Conservation (phyloP, 2,797 vertebrate genomes). For the Spheniscus humboldti region DNA sequence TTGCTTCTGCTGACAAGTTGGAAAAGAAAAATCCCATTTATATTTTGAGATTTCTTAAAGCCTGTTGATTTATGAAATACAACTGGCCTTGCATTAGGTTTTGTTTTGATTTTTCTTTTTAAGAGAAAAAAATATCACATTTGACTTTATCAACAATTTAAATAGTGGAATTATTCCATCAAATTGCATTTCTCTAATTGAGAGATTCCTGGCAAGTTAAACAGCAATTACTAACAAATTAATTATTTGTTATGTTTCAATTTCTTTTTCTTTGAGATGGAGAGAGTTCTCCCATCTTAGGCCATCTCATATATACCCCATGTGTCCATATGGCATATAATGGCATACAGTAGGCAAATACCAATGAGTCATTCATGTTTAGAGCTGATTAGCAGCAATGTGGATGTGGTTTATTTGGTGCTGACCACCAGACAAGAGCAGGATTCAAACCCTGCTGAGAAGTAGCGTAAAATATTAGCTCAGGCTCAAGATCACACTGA, state of each 20-base stretch:
- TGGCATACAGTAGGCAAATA: neutral
- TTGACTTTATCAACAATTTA: neutral
- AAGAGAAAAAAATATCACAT: neutral
- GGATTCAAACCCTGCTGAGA: neutral
- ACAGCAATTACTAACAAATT: neutral
- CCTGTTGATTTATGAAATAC: slow-evolving; percentile 54
- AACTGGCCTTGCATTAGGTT: slow-evolving; percentile 20
- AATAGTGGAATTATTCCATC: neutral
- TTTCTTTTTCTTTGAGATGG: neutral
- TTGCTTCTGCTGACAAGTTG: slow-evolving; percentile 64
- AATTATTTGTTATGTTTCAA: neutral
- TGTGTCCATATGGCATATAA: neutral
- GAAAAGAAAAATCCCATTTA: slow-evolving; percentile 67
- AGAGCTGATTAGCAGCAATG: neutral
- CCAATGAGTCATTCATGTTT: rapidly evolving
- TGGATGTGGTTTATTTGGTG: neutral
- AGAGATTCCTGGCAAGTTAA: neutral
- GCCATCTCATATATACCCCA: neutral
- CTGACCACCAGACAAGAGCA: neutral
- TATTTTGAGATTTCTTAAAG: slow-evolving; percentile 68
- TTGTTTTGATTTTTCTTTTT: neutral
- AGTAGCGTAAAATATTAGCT: neutral
- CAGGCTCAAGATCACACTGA: neutral
- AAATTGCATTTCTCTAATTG: neutral
- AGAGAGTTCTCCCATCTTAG: neutral